phyloP scores from a whole-genome alignment of 2,113 vertebrate species.

The Microtus montanus region DNA sequence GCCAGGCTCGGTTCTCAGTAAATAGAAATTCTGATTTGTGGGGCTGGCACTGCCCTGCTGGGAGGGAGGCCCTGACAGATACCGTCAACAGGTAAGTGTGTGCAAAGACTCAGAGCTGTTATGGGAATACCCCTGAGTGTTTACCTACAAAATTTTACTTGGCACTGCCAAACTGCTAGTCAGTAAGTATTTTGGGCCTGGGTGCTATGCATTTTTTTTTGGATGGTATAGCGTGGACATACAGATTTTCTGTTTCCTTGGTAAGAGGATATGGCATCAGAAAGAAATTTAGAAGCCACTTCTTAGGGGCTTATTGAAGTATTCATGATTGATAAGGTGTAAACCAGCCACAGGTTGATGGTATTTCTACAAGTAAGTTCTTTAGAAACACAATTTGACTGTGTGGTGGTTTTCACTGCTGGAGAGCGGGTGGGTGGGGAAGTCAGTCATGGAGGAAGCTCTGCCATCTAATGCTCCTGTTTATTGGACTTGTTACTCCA shows the following conservation, averaged over 20 bases:
- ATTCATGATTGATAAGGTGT: slow-evolving; percentile 6
- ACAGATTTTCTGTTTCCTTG: slow-evolving; percentile 42
- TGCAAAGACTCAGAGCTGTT: slow-evolving; percentile 37
- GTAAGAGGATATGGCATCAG: not conserved
- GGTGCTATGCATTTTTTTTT: not conserved
- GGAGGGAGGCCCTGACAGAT: slow-evolving; percentile 71
- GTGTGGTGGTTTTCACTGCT: slow-evolving; percentile 3
- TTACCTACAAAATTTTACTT: slow-evolving; percentile 66
- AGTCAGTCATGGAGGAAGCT: not conserved
- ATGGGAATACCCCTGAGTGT: slow-evolving; percentile 66
- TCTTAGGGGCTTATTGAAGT: slow-evolving; percentile 22
- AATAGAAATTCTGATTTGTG: slow-evolving; percentile 70
- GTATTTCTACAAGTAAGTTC: slow-evolving; percentile 9
- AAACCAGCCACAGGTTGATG: slow-evolving; percentile 41
- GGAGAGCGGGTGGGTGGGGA: not conserved
- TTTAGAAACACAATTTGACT: slow-evolving; percentile 35
- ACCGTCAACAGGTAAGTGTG: slow-evolving; percentile 67
- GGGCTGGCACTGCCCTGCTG: slow-evolving; percentile 35
- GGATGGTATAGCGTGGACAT: slow-evolving; percentile 37
- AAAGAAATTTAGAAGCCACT: slow-evolving; percentile 38
- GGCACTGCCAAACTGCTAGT: slow-evolving; percentile 56
- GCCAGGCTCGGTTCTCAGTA: slow-evolving; percentile 72
- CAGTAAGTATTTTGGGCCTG: slow-evolving; percentile 44
- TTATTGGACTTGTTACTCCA: not conserved
- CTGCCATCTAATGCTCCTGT: not conserved